Evolutionary conservation across 2,888 invertebrate genomes (phyloP), one percentile per base, ranked within the genome.

Genomic region (Caenorhabditis zanzibari): DNA sequence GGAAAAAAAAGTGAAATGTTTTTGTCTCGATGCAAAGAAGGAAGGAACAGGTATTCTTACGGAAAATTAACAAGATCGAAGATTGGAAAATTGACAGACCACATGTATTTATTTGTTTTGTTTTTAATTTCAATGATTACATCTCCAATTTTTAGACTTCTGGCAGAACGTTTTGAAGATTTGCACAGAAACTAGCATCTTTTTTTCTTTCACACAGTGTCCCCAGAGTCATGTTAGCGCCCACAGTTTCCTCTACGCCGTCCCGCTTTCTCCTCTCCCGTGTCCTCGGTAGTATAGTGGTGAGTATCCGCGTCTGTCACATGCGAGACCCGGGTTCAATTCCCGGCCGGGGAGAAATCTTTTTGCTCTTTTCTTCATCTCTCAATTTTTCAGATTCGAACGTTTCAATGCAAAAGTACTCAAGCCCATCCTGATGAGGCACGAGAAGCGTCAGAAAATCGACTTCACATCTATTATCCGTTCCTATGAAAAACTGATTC

Each of bases 391-490:
- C 79, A 90, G 89, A 69, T 90, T 86, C 84, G 91, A 87, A 73
- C 81, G 89, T 1, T 88, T 91, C 79, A 91, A 91, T 76, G 88
- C 90, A 19, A 89, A 88, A 66, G 77, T 90, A 6, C 80, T 91
- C 52, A 87, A 88, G 41, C 91, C 91, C 14, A 56, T 91, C 22
- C 66, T 91, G 32, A 90, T 91, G 84, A 47, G 86, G 64, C 86
- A 89, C 68, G 77, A 87, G 49, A 85, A 84, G 47, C 76, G 83
- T 35, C 83, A 85, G 28, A 81, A 84, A 35, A 91, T 90, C 68
- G 91, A 91, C 54, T 90, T 90, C 9, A 82, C 90, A 5, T 84
- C 88, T 12, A 90, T 91, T 26, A 86, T 90, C 19, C 56, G 90
- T 54, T 88, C 88, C 0, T 90, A 90, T 77, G 88, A 87, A 22